Base-by-base conservation (phyloP, 2,888 invertebrate genomes). In the Spilarctia lutea region DNA sequence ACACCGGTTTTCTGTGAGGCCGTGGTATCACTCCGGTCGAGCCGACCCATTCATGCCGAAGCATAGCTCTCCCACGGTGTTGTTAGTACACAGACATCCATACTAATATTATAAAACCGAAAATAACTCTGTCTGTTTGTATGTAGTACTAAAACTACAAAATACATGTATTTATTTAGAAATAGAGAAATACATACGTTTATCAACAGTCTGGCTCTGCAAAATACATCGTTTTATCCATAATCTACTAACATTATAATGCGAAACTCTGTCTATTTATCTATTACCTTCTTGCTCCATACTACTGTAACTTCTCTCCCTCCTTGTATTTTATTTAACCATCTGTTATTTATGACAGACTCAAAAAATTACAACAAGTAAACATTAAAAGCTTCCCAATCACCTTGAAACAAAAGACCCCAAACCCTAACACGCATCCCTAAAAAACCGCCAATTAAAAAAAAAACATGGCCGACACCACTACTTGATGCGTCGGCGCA, bases 401-500 rank as follows among this genome's bases (percentile, higher is more conserved):
- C 13, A 71, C 73, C 72, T 72, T 42, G 72, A 80, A 83, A 78
- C 81, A 81, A 80, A 63, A 79, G 72, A 69, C 71, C 65, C 60
- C 16, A 68, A 65, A 18, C 70, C 65, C 75, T 77, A 73, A 68
- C 76, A 78, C 77, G 83, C 69, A 81, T 79, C 80, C 79, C 81
- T 83, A 81, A 83, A 78, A 80, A 83, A 77, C 77, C 73, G 71
- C 77, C 79, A 77, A 83, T 80, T 81, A 81, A 83, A 78, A 80
- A 81, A 81, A 70, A 24, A 60, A 27, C 73, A 82, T 82, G 79
- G 79, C 79, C 63, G 79, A 27, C 68, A 30, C 63, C 56, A 35
- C 79, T 77, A 80, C 78, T 82, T 79, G 78, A 80, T 81, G 82
- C 81, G 81, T 80, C 77, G 81, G 81, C 83, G 80, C 83, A 82